Evolutionary conservation across 2,888 invertebrate species (phyloP).

Genomic region (Harpalus rufipes): DNA sequence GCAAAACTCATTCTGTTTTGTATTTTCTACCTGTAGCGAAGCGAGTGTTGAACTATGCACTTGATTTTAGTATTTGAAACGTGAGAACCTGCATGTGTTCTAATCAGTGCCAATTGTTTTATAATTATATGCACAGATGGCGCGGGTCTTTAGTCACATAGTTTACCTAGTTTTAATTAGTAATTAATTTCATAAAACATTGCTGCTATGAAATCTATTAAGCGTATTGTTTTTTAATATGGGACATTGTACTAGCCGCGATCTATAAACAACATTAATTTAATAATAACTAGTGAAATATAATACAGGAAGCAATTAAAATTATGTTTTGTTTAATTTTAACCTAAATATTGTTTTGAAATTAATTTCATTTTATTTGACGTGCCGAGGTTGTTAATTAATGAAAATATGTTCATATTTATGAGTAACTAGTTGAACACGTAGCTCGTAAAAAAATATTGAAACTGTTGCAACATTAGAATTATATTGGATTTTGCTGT

Average conservation of each 20-base stretch:
- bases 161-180: background rate
- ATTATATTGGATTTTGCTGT: too few species aligned
- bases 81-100: slow-evolving; percentile 13
- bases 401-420: too few species aligned
- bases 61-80: background rate
- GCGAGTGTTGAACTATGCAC: slow-evolving; percentile 24
- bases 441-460: too few species aligned
- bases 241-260: background rate
- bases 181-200: background rate
- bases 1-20: slow-evolving; percentile 1
- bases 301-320: too few species aligned
- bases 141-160: background rate
- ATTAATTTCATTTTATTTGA: too few species aligned
- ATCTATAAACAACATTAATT: background rate
- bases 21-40: slow-evolving; percentile 16
- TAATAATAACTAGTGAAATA: too few species aligned
- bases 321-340: too few species aligned
- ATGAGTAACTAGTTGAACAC: too few species aligned
- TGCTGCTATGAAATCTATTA: background rate
- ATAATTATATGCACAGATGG: slow-evolving; percentile 29
- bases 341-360: too few species aligned
- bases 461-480: too few species aligned
- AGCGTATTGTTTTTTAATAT: background rate
- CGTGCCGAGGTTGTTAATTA: too few species aligned
- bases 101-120: slow-evolving; percentile 19